Percentiles rank a stretch among this genome's conserved stretches.
These are phyloP conservation scores for Meteorus sp. DNA, from an alignment of 1,140 invertebrate species.

Conservation along the genomic window DNA sequence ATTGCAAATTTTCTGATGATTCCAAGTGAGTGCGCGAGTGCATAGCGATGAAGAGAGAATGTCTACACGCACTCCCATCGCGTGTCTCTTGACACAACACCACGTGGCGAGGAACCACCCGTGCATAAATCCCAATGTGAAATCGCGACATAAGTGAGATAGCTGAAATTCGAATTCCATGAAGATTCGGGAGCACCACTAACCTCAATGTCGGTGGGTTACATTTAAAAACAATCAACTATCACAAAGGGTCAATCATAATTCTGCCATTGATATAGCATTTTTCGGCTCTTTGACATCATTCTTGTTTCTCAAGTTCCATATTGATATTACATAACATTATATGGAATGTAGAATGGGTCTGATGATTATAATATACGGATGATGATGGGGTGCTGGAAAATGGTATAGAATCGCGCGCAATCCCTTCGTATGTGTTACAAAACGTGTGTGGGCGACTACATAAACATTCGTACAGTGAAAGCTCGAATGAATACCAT, in stretches of 20 bases:
- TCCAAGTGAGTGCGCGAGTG: constrained; percentile 14
- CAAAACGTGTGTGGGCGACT: too few species aligned
- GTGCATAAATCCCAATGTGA: constrained; percentile 1
- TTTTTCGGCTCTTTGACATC: too few species aligned
- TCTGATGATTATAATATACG: too few species aligned
- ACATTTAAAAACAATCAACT: background rate
- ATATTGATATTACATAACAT: too few species aligned
- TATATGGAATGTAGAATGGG: too few species aligned
- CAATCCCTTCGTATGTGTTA: too few species aligned
- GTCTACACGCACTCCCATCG: constrained; percentile 9
- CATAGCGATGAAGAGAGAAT: constrained; percentile 8
- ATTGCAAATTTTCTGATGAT: background rate
- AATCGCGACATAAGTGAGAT: constrained; percentile 8
- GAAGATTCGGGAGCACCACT: background rate
- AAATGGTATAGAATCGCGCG: too few species aligned
- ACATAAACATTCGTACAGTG: too few species aligned
- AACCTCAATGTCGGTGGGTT: constrained; percentile 16
- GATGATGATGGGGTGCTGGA: too few species aligned
- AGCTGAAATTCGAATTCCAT: constrained; percentile 4
- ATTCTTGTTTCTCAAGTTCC: too few species aligned
- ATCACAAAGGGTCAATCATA: too few species aligned
- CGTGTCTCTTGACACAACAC: constrained; percentile 15
- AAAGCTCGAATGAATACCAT: constrained; percentile 13
- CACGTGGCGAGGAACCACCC: constrained; percentile 5
- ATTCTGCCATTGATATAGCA: too few species aligned